Evolutionary conservation across 2,888 invertebrate genomes (phyloP).

Genomic region (Choreutis nemorana): DNA sequence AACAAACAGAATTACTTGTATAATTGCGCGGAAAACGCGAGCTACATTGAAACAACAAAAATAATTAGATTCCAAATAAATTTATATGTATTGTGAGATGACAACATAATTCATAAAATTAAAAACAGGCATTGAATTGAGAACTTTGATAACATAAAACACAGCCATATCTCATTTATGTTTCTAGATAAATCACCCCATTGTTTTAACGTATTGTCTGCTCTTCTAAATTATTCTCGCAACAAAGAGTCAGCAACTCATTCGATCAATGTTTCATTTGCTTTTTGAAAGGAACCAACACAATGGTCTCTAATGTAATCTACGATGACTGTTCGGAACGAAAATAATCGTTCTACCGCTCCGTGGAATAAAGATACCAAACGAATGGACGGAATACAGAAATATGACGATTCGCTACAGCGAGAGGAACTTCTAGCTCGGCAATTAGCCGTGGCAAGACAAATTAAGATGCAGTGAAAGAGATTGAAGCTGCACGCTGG

Average conservation of each 20-base stretch:
- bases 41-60: no score
- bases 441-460: slow-evolving; percentile 27
- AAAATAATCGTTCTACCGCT: slow-evolving; percentile 32
- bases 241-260: slow-evolving; percentile 39
- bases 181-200: no score
- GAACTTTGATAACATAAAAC: no score
- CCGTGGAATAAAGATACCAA: slow-evolving; percentile 31
- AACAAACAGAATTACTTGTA: no score
- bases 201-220: slow-evolving; percentile 25
- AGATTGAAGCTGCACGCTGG: slow-evolving; percentile 24
- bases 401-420: slow-evolving; percentile 38
- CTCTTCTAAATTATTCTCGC: slow-evolving; percentile 38
- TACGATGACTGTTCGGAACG: slow-evolving; percentile 40
- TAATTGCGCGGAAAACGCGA: no score
- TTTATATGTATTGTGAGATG: no score
- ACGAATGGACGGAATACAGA: slow-evolving; percentile 26
- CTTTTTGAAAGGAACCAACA: slow-evolving; percentile 42
- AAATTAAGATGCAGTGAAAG: slow-evolving; percentile 32
- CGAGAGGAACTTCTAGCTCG: slow-evolving; percentile 18
- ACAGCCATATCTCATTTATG: no score
- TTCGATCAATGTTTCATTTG: slow-evolving; percentile 43
- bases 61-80: no score
- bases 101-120: no score
- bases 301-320: slow-evolving; percentile 54
- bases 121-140: no score